Conservation (phyloP, 2,113 vertebrate species). For the Galbula dea region DNA sequence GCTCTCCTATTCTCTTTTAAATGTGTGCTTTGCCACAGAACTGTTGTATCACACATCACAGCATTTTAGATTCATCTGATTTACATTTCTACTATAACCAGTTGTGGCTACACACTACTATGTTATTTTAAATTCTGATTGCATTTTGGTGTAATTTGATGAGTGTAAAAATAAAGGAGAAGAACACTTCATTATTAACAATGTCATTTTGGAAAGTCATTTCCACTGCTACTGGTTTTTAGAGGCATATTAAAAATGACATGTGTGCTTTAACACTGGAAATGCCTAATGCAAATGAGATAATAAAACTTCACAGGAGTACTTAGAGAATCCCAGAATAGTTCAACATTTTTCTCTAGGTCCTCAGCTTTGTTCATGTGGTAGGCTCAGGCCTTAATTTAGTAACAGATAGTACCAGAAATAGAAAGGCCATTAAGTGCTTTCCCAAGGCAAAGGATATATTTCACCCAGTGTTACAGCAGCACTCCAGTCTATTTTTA, state of each 20-base stretch:
- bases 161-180: background rate
- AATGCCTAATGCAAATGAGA: background rate
- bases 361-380: constrained; percentile 25
- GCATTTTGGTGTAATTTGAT: background rate
- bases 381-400: constrained; percentile 60
- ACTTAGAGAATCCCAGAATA: background rate
- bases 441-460: constrained; percentile 43
- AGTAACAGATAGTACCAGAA: constrained; percentile 66
- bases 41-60: background rate
- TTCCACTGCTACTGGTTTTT: background rate
- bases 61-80: background rate
- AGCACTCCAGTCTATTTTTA: constrained; percentile 65
- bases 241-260: background rate
- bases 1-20: background rate
- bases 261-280: background rate
- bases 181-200: constrained; percentile 8
- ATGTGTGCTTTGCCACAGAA: background rate
- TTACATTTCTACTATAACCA: background rate
- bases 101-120: background rate
- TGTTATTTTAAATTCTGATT: background rate
- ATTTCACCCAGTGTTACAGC: constrained; percentile 43
- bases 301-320: background rate
- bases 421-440: constrained; percentile 59
- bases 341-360: background rate
- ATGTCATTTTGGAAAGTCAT: background rate